A percentile compares a stretch with the other conserved stretches of the same genome.
phyloP scores from a whole-genome alignment of 2,113 vertebrate genomes.

The Ahaetulla prasina region DNA sequence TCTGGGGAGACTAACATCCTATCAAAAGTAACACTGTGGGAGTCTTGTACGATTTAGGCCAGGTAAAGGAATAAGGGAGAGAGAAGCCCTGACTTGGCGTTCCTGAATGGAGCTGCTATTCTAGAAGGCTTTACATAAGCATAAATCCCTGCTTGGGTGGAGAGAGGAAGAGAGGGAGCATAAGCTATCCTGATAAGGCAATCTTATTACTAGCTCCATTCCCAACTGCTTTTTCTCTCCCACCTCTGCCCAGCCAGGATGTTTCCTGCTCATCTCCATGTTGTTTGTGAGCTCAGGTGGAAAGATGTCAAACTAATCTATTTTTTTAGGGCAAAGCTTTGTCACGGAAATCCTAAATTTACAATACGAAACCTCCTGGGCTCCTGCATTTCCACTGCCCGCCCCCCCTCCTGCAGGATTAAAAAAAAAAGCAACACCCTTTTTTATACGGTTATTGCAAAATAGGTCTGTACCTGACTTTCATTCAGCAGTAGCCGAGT shows the following conservation, averaged over 20 bases:
- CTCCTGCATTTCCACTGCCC: too few species aligned
- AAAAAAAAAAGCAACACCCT: neutral
- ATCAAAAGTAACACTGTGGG: conserved; percentile 41
- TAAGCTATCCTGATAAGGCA: conserved; percentile 61
- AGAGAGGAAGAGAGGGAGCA: conserved; percentile 30
- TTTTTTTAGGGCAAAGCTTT: neutral
- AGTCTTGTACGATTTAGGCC: conserved; percentile 31
- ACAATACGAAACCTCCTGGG: neutral
- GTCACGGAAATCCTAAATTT: neutral
- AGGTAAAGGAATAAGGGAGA: neutral
- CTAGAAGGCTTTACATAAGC: conserved; percentile 39
- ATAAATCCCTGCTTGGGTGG: conserved; percentile 22
- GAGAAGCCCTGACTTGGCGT: conserved; percentile 25
- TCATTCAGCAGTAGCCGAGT: neutral
- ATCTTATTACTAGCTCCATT: conserved; percentile 39
- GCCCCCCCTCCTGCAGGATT: neutral
- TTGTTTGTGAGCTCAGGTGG: conserved; percentile 6
- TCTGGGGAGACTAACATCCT: conserved; percentile 2
- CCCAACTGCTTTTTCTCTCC: neutral
- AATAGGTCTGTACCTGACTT: neutral
- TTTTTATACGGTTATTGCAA: neutral
- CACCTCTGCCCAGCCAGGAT: conserved; percentile 31
- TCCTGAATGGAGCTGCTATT: conserved; percentile 20
- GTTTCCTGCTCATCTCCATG: conserved; percentile 51
- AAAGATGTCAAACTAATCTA: neutral